A percentile compares a stretch with the other conserved stretches of the same genome.
phyloP scores from a whole-genome alignment of 2,113 vertebrate species.

The Festucalex cinctus region DNA sequence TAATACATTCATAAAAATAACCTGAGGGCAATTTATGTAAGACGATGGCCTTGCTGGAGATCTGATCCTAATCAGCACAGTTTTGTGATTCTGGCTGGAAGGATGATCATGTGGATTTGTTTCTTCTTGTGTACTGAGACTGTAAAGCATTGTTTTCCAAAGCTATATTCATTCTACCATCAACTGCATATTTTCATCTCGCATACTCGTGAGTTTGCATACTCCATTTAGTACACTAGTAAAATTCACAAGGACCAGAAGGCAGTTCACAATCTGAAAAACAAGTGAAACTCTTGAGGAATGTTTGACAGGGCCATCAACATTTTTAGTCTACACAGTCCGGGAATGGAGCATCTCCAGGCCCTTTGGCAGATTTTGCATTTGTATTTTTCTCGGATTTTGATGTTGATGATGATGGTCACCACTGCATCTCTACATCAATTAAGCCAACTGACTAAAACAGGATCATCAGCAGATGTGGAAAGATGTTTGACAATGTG shows the following conservation, averaged over 20 bases:
- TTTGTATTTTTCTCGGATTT: no score
- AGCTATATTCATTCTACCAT: no score
- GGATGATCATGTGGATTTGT: background rate
- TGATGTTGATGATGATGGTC: no score
- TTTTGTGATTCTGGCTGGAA: background rate
- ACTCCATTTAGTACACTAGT: no score
- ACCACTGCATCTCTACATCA: no score
- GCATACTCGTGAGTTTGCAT: background rate
- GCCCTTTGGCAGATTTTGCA: no score
- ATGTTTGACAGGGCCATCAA: no score
- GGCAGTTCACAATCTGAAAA: background rate
- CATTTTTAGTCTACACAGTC: no score
- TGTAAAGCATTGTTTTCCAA: background rate
- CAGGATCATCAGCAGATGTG: no score
- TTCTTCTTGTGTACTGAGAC: background rate
- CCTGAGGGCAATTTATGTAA: background rate
- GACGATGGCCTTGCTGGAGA: background rate
- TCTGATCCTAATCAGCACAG: background rate
- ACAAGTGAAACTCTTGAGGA: background rate
- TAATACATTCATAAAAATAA: background rate
- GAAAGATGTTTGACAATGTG: no score
- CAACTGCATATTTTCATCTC: background rate
- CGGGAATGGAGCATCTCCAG: no score
- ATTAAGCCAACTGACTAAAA: no score
- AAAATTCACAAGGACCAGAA: background rate